Percentiles rank a stretch among this genome's conserved stretches.
Conservation (phyloP, 2,113 vertebrate genomes). For the Halichoerus grypus region DNA sequence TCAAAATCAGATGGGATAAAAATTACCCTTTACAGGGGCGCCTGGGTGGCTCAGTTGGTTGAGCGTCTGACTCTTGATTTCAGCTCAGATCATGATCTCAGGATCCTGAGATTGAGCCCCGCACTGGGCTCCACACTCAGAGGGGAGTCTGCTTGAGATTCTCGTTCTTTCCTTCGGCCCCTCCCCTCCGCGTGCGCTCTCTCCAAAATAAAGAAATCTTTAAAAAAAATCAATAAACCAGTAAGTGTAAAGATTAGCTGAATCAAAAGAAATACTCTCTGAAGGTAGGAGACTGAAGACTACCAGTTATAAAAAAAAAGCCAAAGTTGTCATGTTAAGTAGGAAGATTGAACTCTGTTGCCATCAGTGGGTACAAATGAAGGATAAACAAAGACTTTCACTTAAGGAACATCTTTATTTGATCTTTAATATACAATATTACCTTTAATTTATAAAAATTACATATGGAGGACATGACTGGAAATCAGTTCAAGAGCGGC, state of each 20-base stretch:
- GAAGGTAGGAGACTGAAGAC: neutral
- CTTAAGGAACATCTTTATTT: constrained; percentile 91
- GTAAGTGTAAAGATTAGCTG: neutral
- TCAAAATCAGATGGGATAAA: constrained; percentile 10
- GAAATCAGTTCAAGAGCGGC: constrained; percentile 84
- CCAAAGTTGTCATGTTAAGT: neutral
- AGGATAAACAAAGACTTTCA: constrained; percentile 70
- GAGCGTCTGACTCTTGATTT: neutral
- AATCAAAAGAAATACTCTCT: neutral
- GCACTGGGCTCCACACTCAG: neutral
- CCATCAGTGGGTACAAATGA: neutral
- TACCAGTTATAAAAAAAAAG: neutral
- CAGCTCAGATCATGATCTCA: neutral
- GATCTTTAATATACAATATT: constrained; percentile 89
- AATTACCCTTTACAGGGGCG: neutral
- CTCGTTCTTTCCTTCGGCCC: neutral
- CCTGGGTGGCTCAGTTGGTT: neutral
- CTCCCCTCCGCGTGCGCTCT: neutral
- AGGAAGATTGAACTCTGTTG: neutral
- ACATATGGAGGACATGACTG: constrained; percentile 84
- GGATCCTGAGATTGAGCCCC: neutral
- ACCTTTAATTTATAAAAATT: constrained; percentile 88
- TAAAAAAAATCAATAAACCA: too few species aligned
- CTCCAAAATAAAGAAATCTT: neutral
- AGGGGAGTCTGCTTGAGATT: neutral